Base-by-base conservation (phyloP, 2,888 invertebrate species). In the Atethmia centrago region DNA sequence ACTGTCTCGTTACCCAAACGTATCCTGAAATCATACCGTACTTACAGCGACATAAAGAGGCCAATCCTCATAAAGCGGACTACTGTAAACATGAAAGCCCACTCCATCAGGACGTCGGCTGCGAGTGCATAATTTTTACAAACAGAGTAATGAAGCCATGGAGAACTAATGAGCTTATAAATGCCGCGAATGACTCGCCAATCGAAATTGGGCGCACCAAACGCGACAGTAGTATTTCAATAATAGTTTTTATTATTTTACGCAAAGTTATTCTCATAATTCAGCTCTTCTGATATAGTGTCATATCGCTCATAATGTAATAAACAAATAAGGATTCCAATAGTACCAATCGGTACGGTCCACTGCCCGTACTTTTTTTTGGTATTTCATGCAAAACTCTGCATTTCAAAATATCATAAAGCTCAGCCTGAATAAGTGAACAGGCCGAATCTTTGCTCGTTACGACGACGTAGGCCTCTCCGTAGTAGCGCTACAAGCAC, bases 31-130 rank as follows among this genome's bases (percentile, higher is more conserved):
- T 31, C n/a, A 58, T 45, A 47, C 55, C 28, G 10, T 71, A 61
- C 10, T 86, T 80, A 59, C 62, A 70, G 65, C 58, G 75, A 68
- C 59, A 78, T 89, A 90, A 92, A 85, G 92, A 90, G 81, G 88
- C 88, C 90, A 90, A 92, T 92, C 87, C 88, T 87, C 90, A 86
- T 92, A 89, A 91, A 92, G 84, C 86, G 71, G 85, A 84, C 85
- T 81, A 83, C 80, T 88, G 77, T n/a, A 88, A 90, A 89, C 87
- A 89, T 84, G 74, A 89, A 86, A 88, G 83, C 79, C 79, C 87
- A 88, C 90, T 91, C 88, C 90, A 91, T 91, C 91, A 90, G 83
- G 86, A 40, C 40, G 40, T 12, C n/a, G 51, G 76, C 28, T 53
- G 71, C 75, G 83, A 80, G 88, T 85, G 91, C 90, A 92, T 92